These are phyloP conservation scores for Coelopa pilipes DNA, from an alignment of 2,888 invertebrate genomes.

Conservation along the genomic window DNA sequence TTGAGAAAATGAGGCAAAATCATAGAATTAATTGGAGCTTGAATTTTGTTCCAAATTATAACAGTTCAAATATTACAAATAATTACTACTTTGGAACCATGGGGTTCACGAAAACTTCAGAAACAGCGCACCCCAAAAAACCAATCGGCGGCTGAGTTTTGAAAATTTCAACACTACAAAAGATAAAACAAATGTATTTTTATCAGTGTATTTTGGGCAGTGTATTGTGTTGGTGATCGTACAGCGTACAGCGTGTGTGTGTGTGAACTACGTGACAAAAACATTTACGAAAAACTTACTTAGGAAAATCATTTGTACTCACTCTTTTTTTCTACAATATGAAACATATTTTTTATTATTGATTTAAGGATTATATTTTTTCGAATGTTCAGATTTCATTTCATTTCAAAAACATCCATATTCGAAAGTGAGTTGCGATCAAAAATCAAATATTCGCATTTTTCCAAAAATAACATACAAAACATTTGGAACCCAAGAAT, in stretches of 20 bases:
- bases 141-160: not conserved
- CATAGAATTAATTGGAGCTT: no score
- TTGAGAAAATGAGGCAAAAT: no score
- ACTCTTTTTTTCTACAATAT: constrained; percentile 66
- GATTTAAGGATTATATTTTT: constrained; percentile 34
- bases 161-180: not conserved
- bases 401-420: constrained; percentile 41
- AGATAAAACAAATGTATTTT: not conserved
- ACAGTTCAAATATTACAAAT: no score
- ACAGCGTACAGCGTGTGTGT: not conserved
- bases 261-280: constrained; percentile 18
- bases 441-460: constrained; percentile 33
- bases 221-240: not conserved
- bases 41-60: no score
- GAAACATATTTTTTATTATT: constrained; percentile 41
- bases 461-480: constrained; percentile 28
- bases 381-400: constrained; percentile 26
- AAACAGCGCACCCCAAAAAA: no score
- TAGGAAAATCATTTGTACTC: constrained; percentile 55
- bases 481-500: constrained; percentile 20
- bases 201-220: not conserved
- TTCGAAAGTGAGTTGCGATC: constrained; percentile 34
- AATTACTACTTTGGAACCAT: no score
- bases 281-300: constrained; percentile 7
- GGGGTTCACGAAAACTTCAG: no score